phyloP scores from a whole-genome alignment of 2,113 vertebrate genomes.

The Ammodytes marinus region DNA sequence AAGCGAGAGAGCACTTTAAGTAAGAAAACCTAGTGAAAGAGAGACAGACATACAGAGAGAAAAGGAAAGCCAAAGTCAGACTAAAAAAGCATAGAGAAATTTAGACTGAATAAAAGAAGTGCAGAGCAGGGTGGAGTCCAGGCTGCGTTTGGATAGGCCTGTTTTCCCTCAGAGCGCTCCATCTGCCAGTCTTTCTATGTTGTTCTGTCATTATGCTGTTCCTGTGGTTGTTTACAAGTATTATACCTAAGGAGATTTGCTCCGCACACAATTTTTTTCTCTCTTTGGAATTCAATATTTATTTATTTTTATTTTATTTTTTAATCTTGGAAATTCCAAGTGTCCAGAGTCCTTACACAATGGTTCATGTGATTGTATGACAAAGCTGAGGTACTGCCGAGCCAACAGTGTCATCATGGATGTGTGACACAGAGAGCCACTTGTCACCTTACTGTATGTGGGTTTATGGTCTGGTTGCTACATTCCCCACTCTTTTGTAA shows the following conservation, averaged over 20 bases:
- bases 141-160: slow-evolving; percentile 63
- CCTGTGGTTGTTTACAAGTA: slow-evolving; percentile 43
- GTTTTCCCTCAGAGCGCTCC: slow-evolving; percentile 45
- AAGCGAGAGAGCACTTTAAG: background rate
- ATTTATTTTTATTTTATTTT: background rate
- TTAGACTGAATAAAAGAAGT: slow-evolving; percentile 45
- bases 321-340: background rate
- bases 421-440: slow-evolving; percentile 71
- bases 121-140: slow-evolving; percentile 72
- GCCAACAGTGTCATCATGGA: slow-evolving; percentile 31
- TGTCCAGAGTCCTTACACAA: background rate
- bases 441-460: slow-evolving; percentile 73
- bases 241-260: background rate
- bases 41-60: slow-evolving; percentile 20
- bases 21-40: slow-evolving; percentile 38
- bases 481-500: slow-evolving; percentile 81
- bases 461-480: slow-evolving; percentile 82
- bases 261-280: background rate
- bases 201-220: slow-evolving; percentile 75
- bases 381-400: slow-evolving; percentile 23
- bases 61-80: slow-evolving; percentile 46
- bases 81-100: slow-evolving; percentile 33
- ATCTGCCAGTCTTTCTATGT: slow-evolving; percentile 30
- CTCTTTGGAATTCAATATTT: background rate
- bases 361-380: background rate